Base-by-base conservation (phyloP, 2,113 vertebrate genomes). In the Paedocypris sp. region DNA sequence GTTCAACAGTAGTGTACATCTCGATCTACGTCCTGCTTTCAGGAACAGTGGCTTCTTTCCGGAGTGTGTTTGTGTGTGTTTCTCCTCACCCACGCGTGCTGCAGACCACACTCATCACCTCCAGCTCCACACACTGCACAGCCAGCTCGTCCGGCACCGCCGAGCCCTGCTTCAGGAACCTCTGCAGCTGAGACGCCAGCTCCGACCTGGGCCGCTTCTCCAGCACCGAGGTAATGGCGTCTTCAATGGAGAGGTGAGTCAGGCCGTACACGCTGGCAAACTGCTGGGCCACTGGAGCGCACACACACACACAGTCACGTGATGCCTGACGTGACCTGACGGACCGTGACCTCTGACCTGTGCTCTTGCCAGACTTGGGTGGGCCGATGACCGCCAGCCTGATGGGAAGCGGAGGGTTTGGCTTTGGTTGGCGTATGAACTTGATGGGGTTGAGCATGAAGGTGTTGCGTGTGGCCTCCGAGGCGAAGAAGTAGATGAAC, bases 311-410 rank as follows among this genome's bases (percentile, higher is more conserved):
- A 41, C 25, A 35, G 7, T 2, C 11, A 16, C 5, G n/a, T n/a
- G n/a, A n/a, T n/a, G n/a, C n/a, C n/a, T n/a, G n/a, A n/a, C n/a
- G n/a, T n/a, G n/a, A n/a, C n/a, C n/a, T n/a, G n/a, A n/a, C n/a
- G n/a, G n/a, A n/a, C n/a, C n/a, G n/a, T n/a, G n/a, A n/a, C n/a
- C n/a, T 43, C 75, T 70, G 76, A 98, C 95, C 82, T 78, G 91
- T 90, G 31, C 87, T 96, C 80, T 94, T 98, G 38, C 95, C 95
- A 68, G 93, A 93, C 80, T 94, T 97, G 50, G 93, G 90, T 66
- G 89, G 89, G 58, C 95, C 95, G 41, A 87, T 73, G 2, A 98
- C 64, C 38, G 85, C 86, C 60, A 98, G 75, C 82, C 82, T 91
- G 58, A 97, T 48, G 35, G 93, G 89, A 31, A 91, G 69, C 19